Evolutionary conservation across 2,797 vertebrate genomes (phyloP).

Genomic region (Apogon hyalosoma): DNA sequence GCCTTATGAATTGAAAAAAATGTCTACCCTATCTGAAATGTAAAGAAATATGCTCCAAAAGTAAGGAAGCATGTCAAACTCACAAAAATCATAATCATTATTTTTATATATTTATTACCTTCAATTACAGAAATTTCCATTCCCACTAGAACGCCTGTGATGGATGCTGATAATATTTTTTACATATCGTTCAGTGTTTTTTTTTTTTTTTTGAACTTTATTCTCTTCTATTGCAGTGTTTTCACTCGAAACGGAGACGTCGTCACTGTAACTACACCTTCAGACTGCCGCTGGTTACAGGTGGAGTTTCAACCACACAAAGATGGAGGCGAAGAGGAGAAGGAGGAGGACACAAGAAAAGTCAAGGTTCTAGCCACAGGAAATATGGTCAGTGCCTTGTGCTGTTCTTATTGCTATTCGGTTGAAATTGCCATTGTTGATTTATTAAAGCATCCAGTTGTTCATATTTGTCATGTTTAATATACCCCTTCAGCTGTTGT

Average conservation of each 20-base stretch:
- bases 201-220: conserved; percentile 6
- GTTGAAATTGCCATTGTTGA: neutral
- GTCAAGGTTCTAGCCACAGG: conserved; percentile 87
- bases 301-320: conserved; percentile 84
- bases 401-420: neutral
- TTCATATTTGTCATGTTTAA: conserved; percentile 10
- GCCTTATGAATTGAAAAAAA: too few species aligned
- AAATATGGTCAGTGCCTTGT: conserved; percentile 84
- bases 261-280: conserved; percentile 86
- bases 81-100: too few species aligned
- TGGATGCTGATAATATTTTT: too few species aligned
- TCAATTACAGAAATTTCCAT: too few species aligned
- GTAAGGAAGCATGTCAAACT: too few species aligned
- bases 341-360: conserved; percentile 75
- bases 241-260: conserved; percentile 82
- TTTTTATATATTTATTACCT: too few species aligned
- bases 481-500: conserved; percentile 84
- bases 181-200: neutral
- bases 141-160: too few species aligned
- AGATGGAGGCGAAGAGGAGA: conserved; percentile 35
- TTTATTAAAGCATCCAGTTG: neutral
- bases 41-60: too few species aligned
- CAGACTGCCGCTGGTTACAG: conserved; percentile 90
- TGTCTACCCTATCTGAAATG: too few species aligned
- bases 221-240: conserved; percentile 75